Conservation (phyloP, 2,113 vertebrate species). For the Ondatra zibethicus region DNA sequence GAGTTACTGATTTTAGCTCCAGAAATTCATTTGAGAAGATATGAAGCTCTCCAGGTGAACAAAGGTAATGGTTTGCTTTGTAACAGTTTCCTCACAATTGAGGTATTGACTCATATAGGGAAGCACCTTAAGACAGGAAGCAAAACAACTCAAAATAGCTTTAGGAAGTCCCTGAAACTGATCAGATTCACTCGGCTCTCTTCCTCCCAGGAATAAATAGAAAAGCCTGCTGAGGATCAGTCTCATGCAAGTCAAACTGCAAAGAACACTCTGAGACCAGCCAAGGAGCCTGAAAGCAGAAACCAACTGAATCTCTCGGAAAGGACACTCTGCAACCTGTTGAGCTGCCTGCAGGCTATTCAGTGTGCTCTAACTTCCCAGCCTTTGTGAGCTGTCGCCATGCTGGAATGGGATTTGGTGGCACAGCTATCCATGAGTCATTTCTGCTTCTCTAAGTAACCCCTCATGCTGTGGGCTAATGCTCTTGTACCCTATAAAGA, state of each 20-base stretch:
- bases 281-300: background rate
- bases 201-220: background rate
- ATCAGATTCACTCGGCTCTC: background rate
- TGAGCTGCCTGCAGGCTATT: background rate
- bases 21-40: background rate
- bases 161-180: background rate
- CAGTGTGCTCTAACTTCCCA: background rate
- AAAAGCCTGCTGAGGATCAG: background rate
- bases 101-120: background rate
- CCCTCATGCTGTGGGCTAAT: background rate
- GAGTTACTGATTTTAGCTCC: background rate
- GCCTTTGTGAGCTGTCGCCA: background rate
- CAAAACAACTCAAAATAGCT: background rate
- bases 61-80: background rate
- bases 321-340: background rate
- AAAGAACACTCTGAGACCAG: background rate
- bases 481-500: too few relatives aligned
- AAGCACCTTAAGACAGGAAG: background rate
- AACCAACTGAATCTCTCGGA: background rate
- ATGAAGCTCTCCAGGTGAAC: background rate
- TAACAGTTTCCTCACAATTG: background rate
- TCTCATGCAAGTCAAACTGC: background rate
- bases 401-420: background rate
- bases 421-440: background rate
- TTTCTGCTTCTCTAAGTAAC: background rate